These are phyloP conservation scores for Hafferia zeledoni DNA, from an alignment of 2,797 vertebrate species.

Conservation along the genomic window DNA sequence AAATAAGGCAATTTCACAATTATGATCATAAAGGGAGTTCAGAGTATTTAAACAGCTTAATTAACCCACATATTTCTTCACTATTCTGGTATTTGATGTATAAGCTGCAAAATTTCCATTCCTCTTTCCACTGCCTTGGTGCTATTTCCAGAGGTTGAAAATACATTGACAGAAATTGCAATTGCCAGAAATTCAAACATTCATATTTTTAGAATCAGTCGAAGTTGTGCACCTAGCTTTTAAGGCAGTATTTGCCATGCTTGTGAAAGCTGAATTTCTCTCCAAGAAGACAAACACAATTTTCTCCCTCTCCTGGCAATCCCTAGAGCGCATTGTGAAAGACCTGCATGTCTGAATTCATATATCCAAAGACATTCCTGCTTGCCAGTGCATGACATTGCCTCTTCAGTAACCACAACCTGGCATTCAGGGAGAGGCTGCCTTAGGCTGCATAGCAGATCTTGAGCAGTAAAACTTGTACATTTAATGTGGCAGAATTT, in stretches of 20 bases:
- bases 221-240: background rate
- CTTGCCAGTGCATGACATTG: background rate
- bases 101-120: background rate
- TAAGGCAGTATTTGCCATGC: background rate
- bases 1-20: background rate
- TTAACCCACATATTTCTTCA: background rate
- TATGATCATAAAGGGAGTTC: background rate
- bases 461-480: background rate
- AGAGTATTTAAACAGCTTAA: background rate
- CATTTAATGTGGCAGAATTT: background rate
- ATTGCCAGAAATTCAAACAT: background rate
- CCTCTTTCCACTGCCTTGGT: background rate
- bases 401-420: background rate
- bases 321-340: background rate
- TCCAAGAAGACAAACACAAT: background rate
- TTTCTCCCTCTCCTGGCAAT: background rate
- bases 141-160: background rate
- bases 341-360: background rate
- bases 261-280: background rate
- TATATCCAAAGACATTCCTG: background rate
- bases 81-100: background rate
- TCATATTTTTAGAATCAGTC: background rate
- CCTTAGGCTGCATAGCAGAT: background rate
- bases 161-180: background rate
- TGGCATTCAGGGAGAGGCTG: background rate